A percentile compares a stretch with the other conserved stretches of the same genome.
phyloP scores from a whole-genome alignment of 2,797 vertebrate genomes.

The Potorous gilbertii region DNA sequence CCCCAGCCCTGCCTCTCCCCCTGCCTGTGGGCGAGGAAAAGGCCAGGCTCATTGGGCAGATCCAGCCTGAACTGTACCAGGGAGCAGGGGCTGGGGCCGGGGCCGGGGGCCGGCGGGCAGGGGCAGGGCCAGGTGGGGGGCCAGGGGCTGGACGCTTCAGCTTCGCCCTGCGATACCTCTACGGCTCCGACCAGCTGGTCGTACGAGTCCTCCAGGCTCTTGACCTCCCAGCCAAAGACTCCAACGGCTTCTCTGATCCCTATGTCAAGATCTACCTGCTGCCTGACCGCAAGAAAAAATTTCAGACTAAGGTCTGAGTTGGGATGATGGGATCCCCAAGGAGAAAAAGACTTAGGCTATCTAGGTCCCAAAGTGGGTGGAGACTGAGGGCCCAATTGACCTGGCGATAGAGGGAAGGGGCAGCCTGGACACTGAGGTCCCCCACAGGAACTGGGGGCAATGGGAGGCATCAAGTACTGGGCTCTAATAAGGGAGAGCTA shows the following conservation, averaged over 20 bases:
- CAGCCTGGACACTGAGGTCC: too few relatives aligned
- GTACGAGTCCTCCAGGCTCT: slow-evolving; percentile 94
- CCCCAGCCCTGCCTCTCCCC: slow-evolving; percentile 56
- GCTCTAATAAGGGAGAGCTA: not conserved
- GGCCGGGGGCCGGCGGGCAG: slow-evolving; percentile 77
- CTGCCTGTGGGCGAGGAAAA: slow-evolving; percentile 84
- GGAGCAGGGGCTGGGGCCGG: slow-evolving; percentile 72
- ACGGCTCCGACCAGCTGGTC: slow-evolving; percentile 94
- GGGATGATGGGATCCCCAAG: not conserved
- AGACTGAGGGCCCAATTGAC: too few relatives aligned
- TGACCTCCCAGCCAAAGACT: slow-evolving; percentile 94
- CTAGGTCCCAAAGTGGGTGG: not conserved
- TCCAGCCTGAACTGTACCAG: slow-evolving; percentile 94
- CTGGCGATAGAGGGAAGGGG: not conserved
- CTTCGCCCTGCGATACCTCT: slow-evolving; percentile 94
- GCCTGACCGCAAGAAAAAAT: slow-evolving; percentile 96
- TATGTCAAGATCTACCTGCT: slow-evolving; percentile 97
- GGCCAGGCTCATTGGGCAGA: slow-evolving; percentile 94
- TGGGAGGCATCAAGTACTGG: not conserved
- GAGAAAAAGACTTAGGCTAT: not conserved
- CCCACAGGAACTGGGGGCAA: not conserved
- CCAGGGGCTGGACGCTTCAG: slow-evolving; percentile 92
- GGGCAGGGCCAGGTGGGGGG: slow-evolving; percentile 78
- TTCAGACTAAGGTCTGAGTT: slow-evolving; percentile 91
- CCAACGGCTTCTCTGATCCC: slow-evolving; percentile 95